Base-by-base conservation (phyloP, 1,140 invertebrate genomes). In the Drosophila biarmipes region DNA sequence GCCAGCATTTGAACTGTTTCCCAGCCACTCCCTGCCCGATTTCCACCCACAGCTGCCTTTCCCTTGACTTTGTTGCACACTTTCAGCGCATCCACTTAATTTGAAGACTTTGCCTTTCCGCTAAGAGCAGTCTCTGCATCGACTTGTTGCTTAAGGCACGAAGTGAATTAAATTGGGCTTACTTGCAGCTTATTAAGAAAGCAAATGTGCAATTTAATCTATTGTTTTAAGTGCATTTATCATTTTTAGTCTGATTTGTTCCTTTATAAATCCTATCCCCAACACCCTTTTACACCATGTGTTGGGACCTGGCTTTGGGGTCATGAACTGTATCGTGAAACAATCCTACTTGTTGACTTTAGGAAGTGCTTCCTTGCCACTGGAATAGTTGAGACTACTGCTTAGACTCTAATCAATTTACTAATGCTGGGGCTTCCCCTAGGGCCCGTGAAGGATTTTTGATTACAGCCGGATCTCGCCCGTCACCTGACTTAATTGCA, bases 401-500 rank as follows among this genome's bases (percentile, higher is more conserved):
- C n/a, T 21, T 46, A 0, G 34, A 21, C 31, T 29, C 11, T 12
- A 40, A 53, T 11, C 10, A 7, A 14, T 45, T 29, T 12, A 15
- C 15, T 35, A 42, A 52, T 79, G 56, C 55, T 38, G 34, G 35
- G 37, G 35, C 29, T 48, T 74, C 45, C 17, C 42, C 40, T 42
- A 11, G 31, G 4, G 40, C 46, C 12, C 56, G 21, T 55, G 43
- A 46, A 52, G 53, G 54, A 80, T 63, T 63, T 61, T 49, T 45
- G 49, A 67, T 73, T 76, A 48, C 52, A 34, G 56, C 45, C 17
- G 57, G 57, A 78, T 78, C 81, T 81, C 61, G 82, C 81, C 61
- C 61, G 81, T 86, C 81, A 86, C 81, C 75, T 87, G 42, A 71
- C 73, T 87, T 86, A 86, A 86, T 85, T 85, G 82, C 81, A 87